Evolutionary conservation across 2,797 vertebrate species (phyloP).

Genomic region (Hipposideros larvatus): DNA sequence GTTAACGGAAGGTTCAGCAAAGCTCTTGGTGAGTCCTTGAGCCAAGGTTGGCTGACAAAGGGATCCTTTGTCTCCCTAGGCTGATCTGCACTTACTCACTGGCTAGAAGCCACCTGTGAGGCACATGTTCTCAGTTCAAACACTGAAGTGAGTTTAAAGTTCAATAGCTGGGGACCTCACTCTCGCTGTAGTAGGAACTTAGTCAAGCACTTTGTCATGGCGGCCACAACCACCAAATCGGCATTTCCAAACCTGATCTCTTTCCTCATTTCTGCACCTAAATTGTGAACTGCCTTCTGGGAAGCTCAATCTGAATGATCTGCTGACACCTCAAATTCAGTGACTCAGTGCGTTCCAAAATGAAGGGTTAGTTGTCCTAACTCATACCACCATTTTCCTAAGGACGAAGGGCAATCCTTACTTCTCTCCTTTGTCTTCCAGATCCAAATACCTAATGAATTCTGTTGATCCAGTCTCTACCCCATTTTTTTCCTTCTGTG

Average conservation of each 20-base stretch:
- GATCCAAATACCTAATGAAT: neutral
- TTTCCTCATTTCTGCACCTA: conserved; percentile 14
- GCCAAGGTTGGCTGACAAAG: neutral
- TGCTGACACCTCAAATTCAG: neutral
- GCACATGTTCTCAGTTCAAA: neutral
- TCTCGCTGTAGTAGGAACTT: neutral
- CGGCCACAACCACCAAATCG: neutral
- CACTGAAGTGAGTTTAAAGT: neutral
- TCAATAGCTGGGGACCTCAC: neutral
- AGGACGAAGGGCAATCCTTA: neutral
- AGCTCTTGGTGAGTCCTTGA: neutral
- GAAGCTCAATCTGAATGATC: neutral
- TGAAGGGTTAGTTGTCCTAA: neutral
- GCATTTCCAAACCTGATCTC: neutral
- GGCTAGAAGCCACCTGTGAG: neutral
- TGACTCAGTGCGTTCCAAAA: neutral
- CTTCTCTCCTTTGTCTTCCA: neutral
- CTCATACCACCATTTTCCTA: neutral
- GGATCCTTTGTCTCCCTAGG: neutral
- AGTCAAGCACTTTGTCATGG: neutral
- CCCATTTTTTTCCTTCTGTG: neutral
- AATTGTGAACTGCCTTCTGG: neutral
- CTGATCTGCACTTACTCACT: neutral
- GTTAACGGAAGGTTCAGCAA: neutral
- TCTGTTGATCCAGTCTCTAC: neutral